Conservation (phyloP, 2,888 invertebrate species). For the Eupsilia transversa region DNA sequence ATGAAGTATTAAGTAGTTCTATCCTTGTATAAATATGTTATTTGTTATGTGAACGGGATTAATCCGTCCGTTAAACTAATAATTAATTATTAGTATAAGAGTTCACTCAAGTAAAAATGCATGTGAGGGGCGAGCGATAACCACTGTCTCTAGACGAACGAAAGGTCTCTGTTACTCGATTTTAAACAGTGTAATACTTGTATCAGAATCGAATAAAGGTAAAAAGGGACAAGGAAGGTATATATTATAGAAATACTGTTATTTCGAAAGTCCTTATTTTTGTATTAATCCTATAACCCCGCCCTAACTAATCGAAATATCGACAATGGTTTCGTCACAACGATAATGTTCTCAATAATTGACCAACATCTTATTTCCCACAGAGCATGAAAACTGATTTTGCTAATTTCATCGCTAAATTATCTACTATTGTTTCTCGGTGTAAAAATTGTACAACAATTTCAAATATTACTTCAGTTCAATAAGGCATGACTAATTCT, state of each 20-base stretch:
- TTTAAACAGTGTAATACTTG: neutral
- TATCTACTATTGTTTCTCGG: conserved; percentile 38
- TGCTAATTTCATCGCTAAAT: conserved; percentile 38
- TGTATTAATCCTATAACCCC: conserved; percentile 6
- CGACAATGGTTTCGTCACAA: conserved; percentile 13
- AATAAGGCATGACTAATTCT: conserved; percentile 56
- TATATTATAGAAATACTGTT: neutral
- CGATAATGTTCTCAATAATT: conserved; percentile 55
- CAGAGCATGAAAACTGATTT: conserved; percentile 36
- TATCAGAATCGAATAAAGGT: neutral
- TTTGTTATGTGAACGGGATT: conserved; percentile 55
- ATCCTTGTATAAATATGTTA: conserved; percentile 6
- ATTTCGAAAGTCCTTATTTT: neutral
- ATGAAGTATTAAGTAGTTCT: conserved; percentile 14
- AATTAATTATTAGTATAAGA: conserved; percentile 17
- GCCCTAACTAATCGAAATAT: conserved; percentile 19
- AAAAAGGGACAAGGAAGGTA: neutral
- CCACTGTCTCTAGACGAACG: neutral
- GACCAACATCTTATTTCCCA: conserved; percentile 57
- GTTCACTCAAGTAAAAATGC: conserved; percentile 25
- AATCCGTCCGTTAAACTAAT: too few species aligned
- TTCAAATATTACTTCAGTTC: conserved; percentile 55
- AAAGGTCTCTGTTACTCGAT: neutral
- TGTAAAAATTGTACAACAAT: conserved; percentile 56
- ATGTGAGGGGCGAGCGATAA: conserved; percentile 19